Conservation (phyloP, 2,888 invertebrate genomes). For the Melanophora roralis region DNA sequence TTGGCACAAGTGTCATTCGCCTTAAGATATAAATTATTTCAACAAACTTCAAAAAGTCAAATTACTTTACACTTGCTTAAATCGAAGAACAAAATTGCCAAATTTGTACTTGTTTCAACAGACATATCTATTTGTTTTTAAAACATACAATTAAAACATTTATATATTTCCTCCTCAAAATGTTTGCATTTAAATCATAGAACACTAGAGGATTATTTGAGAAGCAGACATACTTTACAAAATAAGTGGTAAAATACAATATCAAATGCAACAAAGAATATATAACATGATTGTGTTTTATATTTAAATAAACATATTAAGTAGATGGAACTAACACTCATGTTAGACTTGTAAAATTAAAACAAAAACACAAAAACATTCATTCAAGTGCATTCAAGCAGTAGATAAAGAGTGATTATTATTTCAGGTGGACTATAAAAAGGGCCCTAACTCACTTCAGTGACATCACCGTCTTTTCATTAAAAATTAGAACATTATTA, state of each 20-base stretch:
- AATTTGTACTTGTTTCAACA: no score
- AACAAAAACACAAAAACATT: not conserved
- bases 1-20: no score
- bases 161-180: not conserved
- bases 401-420: no score
- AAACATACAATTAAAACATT: slow-evolving; percentile 31
- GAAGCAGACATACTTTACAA: slow-evolving; percentile 21
- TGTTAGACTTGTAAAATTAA: not conserved
- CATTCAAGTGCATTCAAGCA: not conserved
- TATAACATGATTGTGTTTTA: not conserved
- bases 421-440: no score
- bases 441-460: no score
- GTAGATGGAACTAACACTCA: slow-evolving; percentile 32
- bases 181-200: not conserved
- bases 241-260: slow-evolving; percentile 6
- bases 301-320: slow-evolving; percentile 51
- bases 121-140: no score
- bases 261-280: not conserved
- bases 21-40: no score
- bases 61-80: no score
- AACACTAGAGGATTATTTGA: not conserved
- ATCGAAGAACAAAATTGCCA: no score
- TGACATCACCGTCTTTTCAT: no score
- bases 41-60: no score
- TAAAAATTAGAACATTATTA: no score